phyloP scores from a whole-genome alignment of 2,888 invertebrate genomes.

The Acronicta aceris region DNA sequence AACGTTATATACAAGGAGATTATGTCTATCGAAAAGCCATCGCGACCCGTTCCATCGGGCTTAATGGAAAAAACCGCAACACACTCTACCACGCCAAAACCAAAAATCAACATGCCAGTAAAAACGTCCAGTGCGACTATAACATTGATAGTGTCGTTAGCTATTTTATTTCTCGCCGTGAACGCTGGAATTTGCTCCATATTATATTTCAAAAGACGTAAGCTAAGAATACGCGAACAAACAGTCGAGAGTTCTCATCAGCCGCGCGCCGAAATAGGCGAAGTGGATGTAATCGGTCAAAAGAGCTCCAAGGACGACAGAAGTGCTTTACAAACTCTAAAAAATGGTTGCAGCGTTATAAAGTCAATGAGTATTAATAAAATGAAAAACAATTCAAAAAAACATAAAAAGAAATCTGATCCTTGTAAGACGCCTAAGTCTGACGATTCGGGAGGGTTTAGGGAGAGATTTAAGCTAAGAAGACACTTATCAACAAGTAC shows the following conservation, averaged over 20 bases:
- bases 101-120: conserved; percentile 72
- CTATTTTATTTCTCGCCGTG: conserved; percentile 92
- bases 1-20: conserved; percentile 78
- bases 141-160: conserved; percentile 90
- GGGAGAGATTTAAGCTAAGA: conserved; percentile 90
- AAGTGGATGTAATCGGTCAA: conserved; percentile 85
- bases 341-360: conserved; percentile 89
- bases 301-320: conserved; percentile 83
- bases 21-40: conserved; percentile 79
- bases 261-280: conserved; percentile 86
- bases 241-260: conserved; percentile 80
- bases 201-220: conserved; percentile 91
- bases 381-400: conserved; percentile 86
- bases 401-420: conserved; percentile 87
- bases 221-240: conserved; percentile 86
- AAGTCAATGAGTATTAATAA: conserved; percentile 88
- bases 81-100: conserved; percentile 69
- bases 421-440: conserved; percentile 88
- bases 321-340: conserved; percentile 80
- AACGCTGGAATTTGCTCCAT: conserved; percentile 92
- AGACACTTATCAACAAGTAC: conserved; percentile 94
- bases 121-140: conserved; percentile 90
- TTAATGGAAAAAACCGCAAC: conserved; percentile 72
- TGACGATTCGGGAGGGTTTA: conserved; percentile 88
- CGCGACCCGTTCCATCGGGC: conserved; percentile 71